These are phyloP conservation scores for Shargacucullia verbasci DNA, from an alignment of 2,888 invertebrate genomes.

Conservation along the genomic window DNA sequence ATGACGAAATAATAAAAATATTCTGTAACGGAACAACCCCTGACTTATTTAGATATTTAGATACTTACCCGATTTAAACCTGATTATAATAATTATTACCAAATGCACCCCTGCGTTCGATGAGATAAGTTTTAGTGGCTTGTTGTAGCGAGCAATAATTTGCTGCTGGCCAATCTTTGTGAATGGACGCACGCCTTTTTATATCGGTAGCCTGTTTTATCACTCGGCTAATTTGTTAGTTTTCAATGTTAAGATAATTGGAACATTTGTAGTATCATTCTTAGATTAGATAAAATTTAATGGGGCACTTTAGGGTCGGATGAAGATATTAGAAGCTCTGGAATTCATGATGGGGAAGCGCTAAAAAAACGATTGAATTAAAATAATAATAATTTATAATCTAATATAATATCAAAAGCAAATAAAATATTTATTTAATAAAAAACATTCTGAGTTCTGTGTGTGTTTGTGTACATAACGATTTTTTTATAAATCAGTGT, in stretches of 20 bases:
- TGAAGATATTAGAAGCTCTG: slow-evolving; percentile 15
- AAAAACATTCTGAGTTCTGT: no score
- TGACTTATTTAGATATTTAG: no score
- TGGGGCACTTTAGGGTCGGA: slow-evolving; percentile 22
- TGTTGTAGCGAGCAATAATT: slow-evolving; percentile 34
- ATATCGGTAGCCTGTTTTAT: slow-evolving; percentile 35
- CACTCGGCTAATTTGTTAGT: slow-evolving; percentile 43
- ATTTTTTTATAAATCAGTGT: no score
- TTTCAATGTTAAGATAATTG: slow-evolving; percentile 42
- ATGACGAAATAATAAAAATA: no score
- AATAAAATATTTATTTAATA: no score
- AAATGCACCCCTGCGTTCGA: slow-evolving; percentile 19
- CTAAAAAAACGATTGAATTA: no score
- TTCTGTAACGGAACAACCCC: no score
- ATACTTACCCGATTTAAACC: no score
- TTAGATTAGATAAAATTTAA: slow-evolving; percentile 39
- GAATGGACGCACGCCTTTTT: slow-evolving; percentile 55
- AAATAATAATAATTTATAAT: no score
- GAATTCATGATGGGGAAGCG: slow-evolving; percentile 1
- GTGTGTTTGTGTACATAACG: no score
- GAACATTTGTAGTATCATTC: slow-evolving; percentile 38
- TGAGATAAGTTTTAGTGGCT: slow-evolving; percentile 27
- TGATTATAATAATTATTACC: no score
- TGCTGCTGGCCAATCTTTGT: slow-evolving; percentile 42
- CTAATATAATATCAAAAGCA: no score